Conservation (phyloP, 1,140 invertebrate species). For the Ostrea edulis region DNA sequence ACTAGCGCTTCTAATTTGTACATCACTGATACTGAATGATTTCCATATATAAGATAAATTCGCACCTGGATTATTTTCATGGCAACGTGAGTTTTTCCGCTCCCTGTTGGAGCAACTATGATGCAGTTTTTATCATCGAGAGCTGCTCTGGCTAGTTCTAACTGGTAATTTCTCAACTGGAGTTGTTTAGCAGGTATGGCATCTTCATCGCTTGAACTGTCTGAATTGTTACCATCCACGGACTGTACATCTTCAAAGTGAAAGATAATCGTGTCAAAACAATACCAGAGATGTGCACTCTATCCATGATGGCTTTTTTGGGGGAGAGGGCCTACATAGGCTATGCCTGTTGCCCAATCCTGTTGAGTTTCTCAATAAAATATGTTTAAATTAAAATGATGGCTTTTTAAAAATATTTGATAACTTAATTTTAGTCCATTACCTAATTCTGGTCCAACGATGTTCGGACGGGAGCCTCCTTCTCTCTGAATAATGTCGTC, state of each 20-base stretch:
- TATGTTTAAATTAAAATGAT: too few relatives aligned
- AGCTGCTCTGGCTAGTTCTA: slow-evolving; percentile 60
- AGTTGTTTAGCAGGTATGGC: background rate
- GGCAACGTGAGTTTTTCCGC: slow-evolving; percentile 71
- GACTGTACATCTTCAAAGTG: background rate
- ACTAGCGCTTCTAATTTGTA: background rate
- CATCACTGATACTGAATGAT: background rate
- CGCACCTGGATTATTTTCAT: slow-evolving; percentile 61
- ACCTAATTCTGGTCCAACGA: background rate
- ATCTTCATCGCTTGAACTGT: background rate
- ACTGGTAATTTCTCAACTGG: slow-evolving; percentile 59
- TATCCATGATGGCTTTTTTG: too few relatives aligned
- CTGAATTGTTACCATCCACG: background rate
- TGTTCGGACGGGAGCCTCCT: background rate
- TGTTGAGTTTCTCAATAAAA: too few relatives aligned
- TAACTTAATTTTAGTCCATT: too few relatives aligned
- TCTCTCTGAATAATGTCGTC: background rate
- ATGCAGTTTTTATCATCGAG: slow-evolving; percentile 66
- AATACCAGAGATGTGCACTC: too few relatives aligned
- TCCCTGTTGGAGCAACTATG: slow-evolving; percentile 68
- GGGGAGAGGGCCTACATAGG: too few relatives aligned
- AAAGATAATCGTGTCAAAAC: too few relatives aligned
- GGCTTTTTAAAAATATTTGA: too few relatives aligned
- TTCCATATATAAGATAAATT: background rate
- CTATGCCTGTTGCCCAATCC: too few relatives aligned